A percentile compares a stretch with the other conserved stretches of the same genome.
These are phyloP conservation scores for Hydropotes inermis DNA, from an alignment of 2,113 vertebrate genomes.

Conservation along the genomic window DNA sequence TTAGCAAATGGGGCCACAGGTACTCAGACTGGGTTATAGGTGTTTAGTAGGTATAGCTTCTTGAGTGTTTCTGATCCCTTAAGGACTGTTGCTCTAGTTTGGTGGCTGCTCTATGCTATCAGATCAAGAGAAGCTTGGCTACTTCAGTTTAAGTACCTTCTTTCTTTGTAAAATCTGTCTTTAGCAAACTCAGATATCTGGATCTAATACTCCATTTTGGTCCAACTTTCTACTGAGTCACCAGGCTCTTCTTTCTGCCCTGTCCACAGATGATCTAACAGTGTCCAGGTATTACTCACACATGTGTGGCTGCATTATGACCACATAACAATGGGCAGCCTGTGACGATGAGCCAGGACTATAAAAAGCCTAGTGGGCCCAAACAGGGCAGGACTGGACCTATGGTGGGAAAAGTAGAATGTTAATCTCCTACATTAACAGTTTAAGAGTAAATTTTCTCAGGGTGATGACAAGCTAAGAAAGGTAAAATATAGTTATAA, in stretches of 20 bases:
- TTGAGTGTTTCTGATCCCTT: background rate
- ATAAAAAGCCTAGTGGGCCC: background rate
- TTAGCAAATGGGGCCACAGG: background rate
- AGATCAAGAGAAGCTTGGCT: background rate
- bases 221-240: background rate
- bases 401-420: background rate
- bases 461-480: background rate
- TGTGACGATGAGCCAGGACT: background rate
- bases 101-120: background rate
- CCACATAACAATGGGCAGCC: background rate
- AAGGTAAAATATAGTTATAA: constrained; percentile 3
- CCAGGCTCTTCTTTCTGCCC: background rate
- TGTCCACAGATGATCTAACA: background rate
- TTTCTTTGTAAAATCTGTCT: background rate
- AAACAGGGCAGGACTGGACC: background rate
- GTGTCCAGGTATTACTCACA: background rate
- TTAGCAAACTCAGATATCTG: background rate
- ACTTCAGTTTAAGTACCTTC: background rate
- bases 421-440: background rate
- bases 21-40: background rate
- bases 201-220: background rate
- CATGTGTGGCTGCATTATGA: background rate
- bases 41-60: background rate
- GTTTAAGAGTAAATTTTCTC: background rate
- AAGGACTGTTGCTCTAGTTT: background rate